Evolutionary conservation across 2,797 vertebrate species (phyloP).

Genomic region (Emydoidea blandingii): DNA sequence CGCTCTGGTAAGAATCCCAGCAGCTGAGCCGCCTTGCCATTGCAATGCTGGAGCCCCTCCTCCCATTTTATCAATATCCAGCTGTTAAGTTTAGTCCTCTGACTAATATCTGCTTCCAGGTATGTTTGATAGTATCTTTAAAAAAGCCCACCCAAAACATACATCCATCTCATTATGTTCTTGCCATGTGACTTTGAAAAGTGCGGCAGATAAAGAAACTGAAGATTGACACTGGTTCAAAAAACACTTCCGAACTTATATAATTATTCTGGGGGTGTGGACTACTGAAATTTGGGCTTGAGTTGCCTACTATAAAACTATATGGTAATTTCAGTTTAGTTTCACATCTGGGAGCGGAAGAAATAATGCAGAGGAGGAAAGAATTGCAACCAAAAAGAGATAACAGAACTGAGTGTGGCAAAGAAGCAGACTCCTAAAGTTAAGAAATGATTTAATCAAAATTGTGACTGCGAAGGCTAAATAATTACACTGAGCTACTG

Average conservation of each 20-base stretch:
- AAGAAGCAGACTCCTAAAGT: not conserved
- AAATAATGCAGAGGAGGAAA: not conserved
- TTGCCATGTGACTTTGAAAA: constrained; percentile 21
- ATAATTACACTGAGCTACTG: not conserved
- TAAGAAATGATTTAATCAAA: not conserved
- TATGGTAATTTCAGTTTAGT: not conserved
- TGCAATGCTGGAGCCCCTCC: not conserved
- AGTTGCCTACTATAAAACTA: not conserved
- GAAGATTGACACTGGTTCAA: not conserved
- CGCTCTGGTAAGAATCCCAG: not conserved
- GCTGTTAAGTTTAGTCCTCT: not conserved
- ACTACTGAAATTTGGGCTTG: not conserved
- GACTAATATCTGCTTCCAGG: not conserved
- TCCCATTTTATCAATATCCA: not conserved
- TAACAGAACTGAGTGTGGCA: not conserved
- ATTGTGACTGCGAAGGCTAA: not conserved
- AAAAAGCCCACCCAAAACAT: not conserved
- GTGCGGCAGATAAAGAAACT: not conserved
- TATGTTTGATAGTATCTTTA: not conserved
- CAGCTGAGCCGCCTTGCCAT: not conserved
- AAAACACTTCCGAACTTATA: not conserved
- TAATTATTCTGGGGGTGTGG: not conserved
- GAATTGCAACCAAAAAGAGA: not conserved
- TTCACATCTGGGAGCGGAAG: not conserved
- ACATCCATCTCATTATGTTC: not conserved